A percentile compares a stretch with the other conserved stretches of the same genome.
These are phyloP conservation scores for Eupithecia insigniata DNA, from an alignment of 2,888 invertebrate species.

Conservation along the genomic window DNA sequence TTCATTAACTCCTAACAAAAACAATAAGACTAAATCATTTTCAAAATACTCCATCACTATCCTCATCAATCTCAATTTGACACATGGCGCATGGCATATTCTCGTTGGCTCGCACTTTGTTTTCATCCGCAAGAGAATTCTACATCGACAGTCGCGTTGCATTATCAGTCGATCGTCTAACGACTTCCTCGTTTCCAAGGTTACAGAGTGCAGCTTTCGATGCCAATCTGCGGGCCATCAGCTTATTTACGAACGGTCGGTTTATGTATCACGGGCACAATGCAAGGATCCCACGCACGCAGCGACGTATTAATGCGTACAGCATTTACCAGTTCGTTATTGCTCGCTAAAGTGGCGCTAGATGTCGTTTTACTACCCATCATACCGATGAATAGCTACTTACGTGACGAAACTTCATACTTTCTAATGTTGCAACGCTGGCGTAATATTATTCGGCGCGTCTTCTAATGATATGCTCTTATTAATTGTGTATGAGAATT, in stretches of 20 bases:
- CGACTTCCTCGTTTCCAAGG: slow-evolving; percentile 26
- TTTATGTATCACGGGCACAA: slow-evolving; percentile 54
- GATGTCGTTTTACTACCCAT: slow-evolving; percentile 60
- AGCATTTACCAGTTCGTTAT: slow-evolving; percentile 59
- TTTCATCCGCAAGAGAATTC: slow-evolving; percentile 7
- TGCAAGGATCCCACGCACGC: slow-evolving; percentile 72
- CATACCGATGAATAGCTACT: slow-evolving; percentile 70
- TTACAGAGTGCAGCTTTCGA: slow-evolving; percentile 41
- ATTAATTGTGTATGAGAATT: slow-evolving; percentile 48
- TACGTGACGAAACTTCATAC: slow-evolving; percentile 69
- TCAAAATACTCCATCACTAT: slow-evolving; percentile 10
- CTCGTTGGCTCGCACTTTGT: slow-evolving; percentile 7
- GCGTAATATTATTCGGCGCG: slow-evolving; percentile 62
- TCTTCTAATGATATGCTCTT: slow-evolving; percentile 55
- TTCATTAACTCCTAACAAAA: not conserved
- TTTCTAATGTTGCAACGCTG: slow-evolving; percentile 73
- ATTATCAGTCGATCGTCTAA: slow-evolving; percentile 8
- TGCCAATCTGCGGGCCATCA: slow-evolving; percentile 44
- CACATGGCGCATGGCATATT: not conserved
- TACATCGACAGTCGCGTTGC: not conserved
- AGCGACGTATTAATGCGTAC: slow-evolving; percentile 59
- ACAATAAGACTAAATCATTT: not conserved
- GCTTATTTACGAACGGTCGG: slow-evolving; percentile 52
- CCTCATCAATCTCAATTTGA: slow-evolving; percentile 10
- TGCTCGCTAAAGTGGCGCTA: slow-evolving; percentile 53